phyloP scores from a whole-genome alignment of 2,888 invertebrate species.

The Drosophila hamatofila region DNA sequence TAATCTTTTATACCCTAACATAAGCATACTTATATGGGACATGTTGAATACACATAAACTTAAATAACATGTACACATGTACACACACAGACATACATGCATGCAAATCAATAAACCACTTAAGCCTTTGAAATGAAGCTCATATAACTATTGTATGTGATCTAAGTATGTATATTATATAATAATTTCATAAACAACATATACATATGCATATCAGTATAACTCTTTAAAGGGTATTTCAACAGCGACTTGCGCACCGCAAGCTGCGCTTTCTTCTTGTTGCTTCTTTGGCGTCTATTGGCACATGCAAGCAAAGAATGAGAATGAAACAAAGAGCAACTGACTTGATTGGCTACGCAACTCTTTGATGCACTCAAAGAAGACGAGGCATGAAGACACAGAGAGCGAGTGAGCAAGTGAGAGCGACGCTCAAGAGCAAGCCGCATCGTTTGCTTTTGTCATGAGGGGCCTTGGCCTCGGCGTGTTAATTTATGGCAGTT shows the following conservation, averaged over 20 bases:
- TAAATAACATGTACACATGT: not conserved
- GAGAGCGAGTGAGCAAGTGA: not conserved
- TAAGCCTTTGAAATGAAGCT: too few species aligned
- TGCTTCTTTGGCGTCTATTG: not conserved
- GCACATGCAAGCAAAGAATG: not conserved
- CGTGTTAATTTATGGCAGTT: conserved; percentile 70
- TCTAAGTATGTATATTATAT: too few species aligned
- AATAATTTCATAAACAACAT: too few species aligned
- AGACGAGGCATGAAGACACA: not conserved
- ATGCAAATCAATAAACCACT: not conserved
- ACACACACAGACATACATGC: not conserved
- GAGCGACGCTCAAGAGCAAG: conserved; percentile 19
- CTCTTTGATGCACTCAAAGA: conserved; percentile 28
- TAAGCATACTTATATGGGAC: not conserved
- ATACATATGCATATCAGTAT: too few species aligned
- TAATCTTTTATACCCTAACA: not conserved
- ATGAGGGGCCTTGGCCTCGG: conserved; percentile 35
- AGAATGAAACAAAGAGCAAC: conserved; percentile 6
- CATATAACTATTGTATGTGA: too few species aligned
- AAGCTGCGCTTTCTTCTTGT: not conserved
- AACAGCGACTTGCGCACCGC: not conserved
- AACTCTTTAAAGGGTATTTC: not conserved
- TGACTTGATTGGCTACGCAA: conserved; percentile 20
- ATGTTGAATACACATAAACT: not conserved
- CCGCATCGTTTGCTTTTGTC: conserved; percentile 16